A percentile compares a stretch with the other conserved stretches of the same genome.
These are phyloP conservation scores for Labia minor DNA, from an alignment of 2,888 invertebrate genomes.

Conservation along the genomic window DNA sequence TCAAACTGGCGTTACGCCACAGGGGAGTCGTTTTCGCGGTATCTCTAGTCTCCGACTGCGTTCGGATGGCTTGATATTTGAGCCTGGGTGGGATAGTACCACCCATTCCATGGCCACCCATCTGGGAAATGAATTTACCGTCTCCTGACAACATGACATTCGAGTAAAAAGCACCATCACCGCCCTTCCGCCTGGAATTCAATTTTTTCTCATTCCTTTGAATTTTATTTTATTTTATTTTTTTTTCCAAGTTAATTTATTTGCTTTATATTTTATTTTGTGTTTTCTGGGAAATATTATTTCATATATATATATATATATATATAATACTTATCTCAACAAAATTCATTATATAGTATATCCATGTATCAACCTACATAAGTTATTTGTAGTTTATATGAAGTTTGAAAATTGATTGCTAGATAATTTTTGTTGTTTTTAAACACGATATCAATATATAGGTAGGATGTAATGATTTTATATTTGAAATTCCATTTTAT, in stretches of 20 bases:
- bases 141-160: not conserved
- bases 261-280: not conserved
- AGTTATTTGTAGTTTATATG: too few relatives aligned
- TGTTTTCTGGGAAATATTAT: too few relatives aligned
- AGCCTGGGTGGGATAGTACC: not conserved
- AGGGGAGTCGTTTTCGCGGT: not conserved
- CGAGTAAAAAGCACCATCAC: not conserved
- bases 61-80: not conserved
- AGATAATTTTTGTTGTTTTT: too few relatives aligned
- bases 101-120: not conserved
- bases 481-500: too few relatives aligned
- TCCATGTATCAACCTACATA: too few relatives aligned
- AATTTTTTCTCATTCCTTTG: not conserved
- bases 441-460: too few relatives aligned
- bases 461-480: too few relatives aligned
- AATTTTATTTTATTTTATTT: not conserved
- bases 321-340: too few relatives aligned
- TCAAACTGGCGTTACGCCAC: slow-evolving; percentile 1
- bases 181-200: not conserved
- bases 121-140: slow-evolving; percentile 13
- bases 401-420: too few relatives aligned
- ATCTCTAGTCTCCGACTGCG: not conserved
- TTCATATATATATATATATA: too few relatives aligned
- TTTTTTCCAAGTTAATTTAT: not conserved
- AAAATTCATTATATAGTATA: too few relatives aligned